Evolutionary conservation across 92 coral and sea anemone genomes (phyloP).

Genomic region (Bergia puertoricense): DNA sequence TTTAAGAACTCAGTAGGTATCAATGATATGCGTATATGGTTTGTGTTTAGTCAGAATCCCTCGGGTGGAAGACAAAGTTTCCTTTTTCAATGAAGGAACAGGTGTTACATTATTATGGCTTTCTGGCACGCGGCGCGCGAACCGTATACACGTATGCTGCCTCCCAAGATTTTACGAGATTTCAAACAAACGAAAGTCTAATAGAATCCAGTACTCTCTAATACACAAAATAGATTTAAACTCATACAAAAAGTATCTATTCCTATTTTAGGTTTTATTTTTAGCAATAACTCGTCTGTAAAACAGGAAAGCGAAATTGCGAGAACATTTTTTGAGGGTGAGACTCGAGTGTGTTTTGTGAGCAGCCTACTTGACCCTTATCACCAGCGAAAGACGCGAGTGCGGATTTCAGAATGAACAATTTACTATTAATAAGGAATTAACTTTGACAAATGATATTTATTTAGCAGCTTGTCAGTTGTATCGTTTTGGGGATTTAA

Average conservation of each 20-base stretch:
- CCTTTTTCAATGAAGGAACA: background rate
- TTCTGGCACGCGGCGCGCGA: background rate
- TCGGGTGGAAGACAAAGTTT: background rate
- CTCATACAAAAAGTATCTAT: background rate
- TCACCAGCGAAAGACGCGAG: background rate
- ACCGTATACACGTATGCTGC: background rate
- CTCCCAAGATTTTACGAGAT: background rate
- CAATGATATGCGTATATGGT: background rate
- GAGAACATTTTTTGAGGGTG: background rate
- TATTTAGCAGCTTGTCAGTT: conserved; percentile 25
- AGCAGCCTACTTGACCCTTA: background rate
- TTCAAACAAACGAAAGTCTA: conserved; percentile 1
- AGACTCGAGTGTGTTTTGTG: background rate
- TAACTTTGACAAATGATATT: conserved; percentile 29
- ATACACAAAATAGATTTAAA: background rate
- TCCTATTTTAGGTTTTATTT: background rate
- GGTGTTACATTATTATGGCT: conserved; percentile 27
- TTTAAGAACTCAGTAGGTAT: conserved; percentile 38
- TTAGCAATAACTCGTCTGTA: background rate
- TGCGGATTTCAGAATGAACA: conserved; percentile 14
- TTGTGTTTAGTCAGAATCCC: conserved; percentile 26
- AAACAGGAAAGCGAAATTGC: background rate
- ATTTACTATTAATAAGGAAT: conserved; percentile 38
- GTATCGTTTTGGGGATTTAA: conserved; percentile 34
- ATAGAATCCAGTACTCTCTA: background rate